Base-by-base conservation (phyloP, 2,113 vertebrate species). In the Camelus bactrianus region DNA sequence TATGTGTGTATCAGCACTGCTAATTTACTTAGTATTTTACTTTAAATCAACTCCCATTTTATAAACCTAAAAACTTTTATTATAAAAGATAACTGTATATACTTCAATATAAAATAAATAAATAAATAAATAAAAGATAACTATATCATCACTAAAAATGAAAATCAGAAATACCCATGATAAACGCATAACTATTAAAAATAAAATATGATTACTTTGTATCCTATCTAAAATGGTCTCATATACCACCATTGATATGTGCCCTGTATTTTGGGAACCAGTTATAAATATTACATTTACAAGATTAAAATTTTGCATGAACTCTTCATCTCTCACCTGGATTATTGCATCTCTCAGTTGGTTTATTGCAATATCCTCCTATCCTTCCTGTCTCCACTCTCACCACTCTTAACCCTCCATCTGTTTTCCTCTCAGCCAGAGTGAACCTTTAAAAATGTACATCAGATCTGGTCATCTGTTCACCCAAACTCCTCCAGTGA, bases 121-220 rank as follows among this genome's bases (percentile, higher is more conserved):
- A 42, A 42, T 42, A 42, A 42, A 42, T 42, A 42, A 42, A 64
- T 72, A 76, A 89, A 56, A 48, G 35, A 58, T 19, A 24, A 83
- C 28, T 94, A 30, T 42, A 67, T 76, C 50, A 83, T 48, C 32
- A 70, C 62, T 85, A 77, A 95, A 88, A 76, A 60, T 76, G 58
- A 95, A 95, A 92, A 67, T 32, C 48, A 48, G 52, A 85, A 79
- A 65, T 82, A 92, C 50, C 60, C 75, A 30, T 60, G 81, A 82
- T 89, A 38, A 92, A 83, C 42, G 54, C 4, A 60, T 30, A 75
- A 82, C 76, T 65, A 4, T 67, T 67, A 69, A 69, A 83, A 89
- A 79, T 56, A 83, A 94, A 90, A 65, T 38, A 24, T 20, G 24
- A 24, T 79, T 87, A 79, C n/a, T 92, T 65, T 42, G 35, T 84